These are phyloP conservation scores for Siniperca obscura DNA, from an alignment of 2,797 vertebrate species.

Conservation along the genomic window DNA sequence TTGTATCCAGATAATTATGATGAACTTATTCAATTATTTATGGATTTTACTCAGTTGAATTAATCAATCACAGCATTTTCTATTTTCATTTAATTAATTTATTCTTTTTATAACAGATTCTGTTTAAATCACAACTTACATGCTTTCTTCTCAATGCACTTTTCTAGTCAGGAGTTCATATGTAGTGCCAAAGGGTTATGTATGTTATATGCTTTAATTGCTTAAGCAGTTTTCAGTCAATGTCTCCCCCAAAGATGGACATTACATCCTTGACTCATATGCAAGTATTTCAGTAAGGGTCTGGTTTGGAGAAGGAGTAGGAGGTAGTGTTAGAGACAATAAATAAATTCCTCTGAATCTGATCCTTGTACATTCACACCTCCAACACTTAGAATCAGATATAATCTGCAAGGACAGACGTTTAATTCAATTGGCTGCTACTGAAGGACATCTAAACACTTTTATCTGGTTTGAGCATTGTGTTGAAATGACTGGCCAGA, in stretches of 20 bases:
- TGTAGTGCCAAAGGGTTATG: background rate
- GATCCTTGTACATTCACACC: constrained; percentile 41
- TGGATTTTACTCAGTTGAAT: background rate
- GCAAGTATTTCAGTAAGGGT: constrained; percentile 11
- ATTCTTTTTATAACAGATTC: background rate
- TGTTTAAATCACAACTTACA: background rate
- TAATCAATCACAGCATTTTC: background rate
- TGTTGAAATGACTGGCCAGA: constrained; percentile 40
- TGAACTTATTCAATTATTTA: background rate
- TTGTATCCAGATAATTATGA: background rate
- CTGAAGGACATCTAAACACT: constrained; percentile 55
- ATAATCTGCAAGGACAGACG: constrained; percentile 28
- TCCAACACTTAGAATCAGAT: constrained; percentile 51
- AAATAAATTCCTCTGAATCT: constrained; percentile 55
- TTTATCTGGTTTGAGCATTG: constrained; percentile 40
- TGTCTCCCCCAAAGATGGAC: background rate
- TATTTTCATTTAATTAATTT: background rate
- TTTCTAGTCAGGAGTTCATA: background rate
- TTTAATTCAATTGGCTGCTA: constrained; percentile 54
- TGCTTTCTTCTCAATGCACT: background rate
- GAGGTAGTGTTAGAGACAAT: constrained; percentile 29
- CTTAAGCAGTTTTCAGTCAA: background rate
- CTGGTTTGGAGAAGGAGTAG: background rate
- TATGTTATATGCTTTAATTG: background rate
- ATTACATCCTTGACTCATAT: constrained; percentile 28